A percentile compares a stretch with the other conserved stretches of the same genome.
Conservation (phyloP, 2,113 vertebrate genomes). For the Rhagologus leucostigma region DNA sequence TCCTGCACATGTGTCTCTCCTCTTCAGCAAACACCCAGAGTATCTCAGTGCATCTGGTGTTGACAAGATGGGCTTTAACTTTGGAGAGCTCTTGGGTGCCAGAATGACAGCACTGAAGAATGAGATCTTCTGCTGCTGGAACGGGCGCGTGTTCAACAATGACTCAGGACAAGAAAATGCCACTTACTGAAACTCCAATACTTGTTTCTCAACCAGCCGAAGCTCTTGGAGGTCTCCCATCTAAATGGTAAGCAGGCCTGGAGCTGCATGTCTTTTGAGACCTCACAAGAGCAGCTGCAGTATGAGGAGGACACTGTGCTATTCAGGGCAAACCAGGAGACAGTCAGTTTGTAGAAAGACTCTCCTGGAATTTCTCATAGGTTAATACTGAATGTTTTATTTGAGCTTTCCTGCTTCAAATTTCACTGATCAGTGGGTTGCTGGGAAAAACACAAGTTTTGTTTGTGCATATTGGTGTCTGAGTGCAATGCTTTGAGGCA, state of each 20-base stretch:
- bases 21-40: background rate
- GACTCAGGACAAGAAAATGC: slow-evolving; percentile 30
- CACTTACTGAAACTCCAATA: background rate
- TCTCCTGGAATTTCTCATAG: background rate
- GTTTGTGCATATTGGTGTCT: background rate
- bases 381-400: background rate
- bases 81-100: background rate
- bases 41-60: background rate
- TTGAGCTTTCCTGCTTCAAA: background rate
- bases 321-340: accelerated
- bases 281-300: background rate
- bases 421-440: background rate
- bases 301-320: accelerated
- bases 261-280: background rate
- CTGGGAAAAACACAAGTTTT: background rate
- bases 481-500: background rate
- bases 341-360: background rate
- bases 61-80: background rate
- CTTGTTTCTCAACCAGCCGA: slow-evolving; percentile 11
- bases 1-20: background rate
- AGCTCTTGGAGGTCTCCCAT: slow-evolving; percentile 10
- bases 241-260: background rate
- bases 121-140: background rate
- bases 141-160: background rate
- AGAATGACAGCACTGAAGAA: background rate